These are phyloP conservation scores for Caenorhabditis sp. DNA, from an alignment of 2,888 invertebrate genomes.

Conservation along the genomic window DNA sequence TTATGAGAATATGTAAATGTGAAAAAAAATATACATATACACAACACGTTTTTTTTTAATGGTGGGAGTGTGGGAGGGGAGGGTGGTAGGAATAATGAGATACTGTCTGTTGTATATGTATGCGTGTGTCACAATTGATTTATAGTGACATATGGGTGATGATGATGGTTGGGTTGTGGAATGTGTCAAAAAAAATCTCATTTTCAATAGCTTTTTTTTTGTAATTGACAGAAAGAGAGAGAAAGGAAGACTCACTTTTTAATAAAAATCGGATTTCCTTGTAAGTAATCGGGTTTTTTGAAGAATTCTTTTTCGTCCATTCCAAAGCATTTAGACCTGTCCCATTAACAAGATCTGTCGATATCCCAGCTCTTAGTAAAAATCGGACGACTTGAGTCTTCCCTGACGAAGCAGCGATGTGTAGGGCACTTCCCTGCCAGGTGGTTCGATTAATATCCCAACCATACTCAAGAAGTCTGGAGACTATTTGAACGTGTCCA, in stretches of 20 bases:
- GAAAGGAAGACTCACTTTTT: slow-evolving; percentile 71
- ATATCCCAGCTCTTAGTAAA: slow-evolving; percentile 72
- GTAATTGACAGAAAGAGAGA: too few relatives aligned
- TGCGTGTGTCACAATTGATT: too few relatives aligned
- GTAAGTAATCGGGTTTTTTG: slow-evolving; percentile 71
- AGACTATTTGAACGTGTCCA: slow-evolving; percentile 64
- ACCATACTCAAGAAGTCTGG: slow-evolving; percentile 72
- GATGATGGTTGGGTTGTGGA: too few relatives aligned
- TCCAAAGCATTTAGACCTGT: slow-evolving; percentile 74
- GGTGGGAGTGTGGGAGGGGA: too few relatives aligned
- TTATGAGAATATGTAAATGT: too few relatives aligned
- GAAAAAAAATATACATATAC: too few relatives aligned
- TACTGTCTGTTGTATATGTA: too few relatives aligned
- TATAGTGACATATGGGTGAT: too few relatives aligned
- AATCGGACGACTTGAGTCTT: slow-evolving; percentile 73
- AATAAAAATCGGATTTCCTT: slow-evolving; percentile 74
- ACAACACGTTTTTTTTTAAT: too few relatives aligned
- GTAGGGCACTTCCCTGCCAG: slow-evolving; percentile 73
- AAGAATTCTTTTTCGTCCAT: slow-evolving; percentile 73
- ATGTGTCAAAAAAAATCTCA: too few relatives aligned
- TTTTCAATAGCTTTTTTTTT: too few relatives aligned
- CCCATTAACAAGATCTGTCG: slow-evolving; percentile 73
- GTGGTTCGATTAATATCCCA: slow-evolving; percentile 73
- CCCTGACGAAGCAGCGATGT: slow-evolving; percentile 73
- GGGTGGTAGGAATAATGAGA: too few relatives aligned